Evolutionary conservation across 2,797 vertebrate genomes (phyloP).

Genomic region (Macropodus opercularis): DNA sequence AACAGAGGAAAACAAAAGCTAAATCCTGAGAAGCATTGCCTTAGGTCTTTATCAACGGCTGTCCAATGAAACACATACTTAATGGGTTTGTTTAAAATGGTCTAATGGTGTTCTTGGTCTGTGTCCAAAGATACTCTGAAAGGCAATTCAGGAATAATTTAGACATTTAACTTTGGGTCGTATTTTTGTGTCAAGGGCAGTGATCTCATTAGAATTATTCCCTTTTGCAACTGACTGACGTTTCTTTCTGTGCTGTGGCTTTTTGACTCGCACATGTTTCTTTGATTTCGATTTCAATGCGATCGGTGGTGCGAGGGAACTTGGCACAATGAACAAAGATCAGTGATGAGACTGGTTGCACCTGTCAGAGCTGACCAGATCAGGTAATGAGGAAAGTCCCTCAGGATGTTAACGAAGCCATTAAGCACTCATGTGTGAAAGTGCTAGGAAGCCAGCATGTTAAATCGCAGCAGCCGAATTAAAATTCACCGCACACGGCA

Average conservation of each 20-base stretch:
- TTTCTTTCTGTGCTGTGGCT: constrained; percentile 52
- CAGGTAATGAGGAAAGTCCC: constrained; percentile 76
- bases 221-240: constrained; percentile 43
- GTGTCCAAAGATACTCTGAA: constrained; percentile 72
- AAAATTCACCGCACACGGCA: constrained; percentile 68
- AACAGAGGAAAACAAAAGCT: constrained; percentile 50
- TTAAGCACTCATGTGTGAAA: constrained; percentile 73
- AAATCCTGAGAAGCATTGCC: constrained; percentile 26
- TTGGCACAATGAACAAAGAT: constrained; percentile 64
- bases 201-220: constrained; percentile 73
- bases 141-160: constrained; percentile 73
- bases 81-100: constrained; percentile 79
- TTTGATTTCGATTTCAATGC: constrained; percentile 64
- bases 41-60: constrained; percentile 53
- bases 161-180: constrained; percentile 67
- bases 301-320: constrained; percentile 42
- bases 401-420: constrained; percentile 71
- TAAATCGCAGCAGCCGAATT: constrained; percentile 68
- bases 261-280: constrained; percentile 62
- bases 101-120: constrained; percentile 83
- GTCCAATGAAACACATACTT: constrained; percentile 70
- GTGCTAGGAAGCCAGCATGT: constrained; percentile 56
- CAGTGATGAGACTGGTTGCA: constrained; percentile 68
- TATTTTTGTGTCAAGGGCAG: constrained; percentile 76
- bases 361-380: constrained; percentile 77